Evolutionary conservation across 2,888 invertebrate species (phyloP).

Genomic region (Caenorhabditis wallacei): DNA sequence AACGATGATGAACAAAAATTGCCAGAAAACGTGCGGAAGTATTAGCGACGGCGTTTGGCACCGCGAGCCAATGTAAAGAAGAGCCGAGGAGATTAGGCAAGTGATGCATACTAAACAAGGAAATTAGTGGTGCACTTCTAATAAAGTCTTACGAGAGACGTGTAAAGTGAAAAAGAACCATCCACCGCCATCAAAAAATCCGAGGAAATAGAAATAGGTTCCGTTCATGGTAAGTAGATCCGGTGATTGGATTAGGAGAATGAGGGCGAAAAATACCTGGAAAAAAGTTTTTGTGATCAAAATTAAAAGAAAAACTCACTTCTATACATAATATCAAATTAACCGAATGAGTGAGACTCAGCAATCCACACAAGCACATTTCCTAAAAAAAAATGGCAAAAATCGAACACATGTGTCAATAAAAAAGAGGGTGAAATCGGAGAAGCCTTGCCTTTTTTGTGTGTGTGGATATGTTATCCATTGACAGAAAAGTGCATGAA

Average conservation of each 20-base stretch:
- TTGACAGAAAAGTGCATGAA: constrained; percentile 19
- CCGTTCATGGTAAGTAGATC: constrained; percentile 72
- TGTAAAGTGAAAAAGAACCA: constrained; percentile 67
- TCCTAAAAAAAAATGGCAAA: constrained; percentile 50
- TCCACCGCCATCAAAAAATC: constrained; percentile 69
- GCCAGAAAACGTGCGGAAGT: constrained; percentile 72
- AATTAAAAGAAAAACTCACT: constrained; percentile 36
- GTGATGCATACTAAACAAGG: constrained; percentile 65
- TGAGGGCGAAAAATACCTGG: constrained; percentile 71
- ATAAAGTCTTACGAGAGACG: constrained; percentile 63
- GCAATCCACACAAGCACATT: constrained; percentile 73
- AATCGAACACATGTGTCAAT: constrained; percentile 19
- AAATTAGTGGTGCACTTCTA: too few relatives aligned
- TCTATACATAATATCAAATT: constrained; percentile 70
- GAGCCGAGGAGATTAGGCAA: constrained; percentile 63
- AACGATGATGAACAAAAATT: constrained; percentile 65
- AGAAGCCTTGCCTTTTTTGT: constrained; percentile 24
- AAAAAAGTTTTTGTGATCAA: background rate
- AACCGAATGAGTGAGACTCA: constrained; percentile 69
- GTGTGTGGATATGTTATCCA: background rate
- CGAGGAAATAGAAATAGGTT: constrained; percentile 74
- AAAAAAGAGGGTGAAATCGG: constrained; percentile 40
- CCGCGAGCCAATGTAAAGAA: constrained; percentile 66
- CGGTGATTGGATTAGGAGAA: constrained; percentile 70
- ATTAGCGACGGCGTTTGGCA: constrained; percentile 56